A percentile compares a stretch with the other conserved stretches of the same genome.
phyloP scores from a whole-genome alignment of 2,113 vertebrate genomes.

The Donacobius atricapilla region DNA sequence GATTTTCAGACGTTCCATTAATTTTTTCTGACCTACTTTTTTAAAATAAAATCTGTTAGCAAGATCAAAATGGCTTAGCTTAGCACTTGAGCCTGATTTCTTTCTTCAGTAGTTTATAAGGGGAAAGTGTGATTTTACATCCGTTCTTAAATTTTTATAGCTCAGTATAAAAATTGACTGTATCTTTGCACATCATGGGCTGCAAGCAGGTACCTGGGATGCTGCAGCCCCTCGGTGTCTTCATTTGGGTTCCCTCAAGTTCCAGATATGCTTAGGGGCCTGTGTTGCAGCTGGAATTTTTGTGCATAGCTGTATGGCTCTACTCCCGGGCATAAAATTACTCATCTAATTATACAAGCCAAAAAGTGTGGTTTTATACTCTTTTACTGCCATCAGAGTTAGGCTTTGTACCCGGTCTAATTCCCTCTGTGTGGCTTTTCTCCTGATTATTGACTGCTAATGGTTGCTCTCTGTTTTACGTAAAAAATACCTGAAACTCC shows the following conservation, averaged over 20 bases:
- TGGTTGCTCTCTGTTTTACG: not conserved
- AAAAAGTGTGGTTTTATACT: not conserved
- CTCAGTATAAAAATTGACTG: fast-evolving
- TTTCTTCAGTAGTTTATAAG: not conserved
- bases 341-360: not conserved
- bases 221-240: not conserved
- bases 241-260: not conserved
- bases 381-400: not conserved
- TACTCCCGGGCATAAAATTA: fast-evolving
- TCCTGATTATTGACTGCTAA: not conserved
- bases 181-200: fast-evolving
- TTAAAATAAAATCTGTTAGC: not conserved
- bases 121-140: not conserved
- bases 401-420: not conserved
- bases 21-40: not conserved
- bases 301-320: not conserved
- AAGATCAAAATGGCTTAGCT: not conserved
- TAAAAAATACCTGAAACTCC: not conserved
- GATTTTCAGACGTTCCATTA: not conserved
- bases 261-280: fast-evolving
- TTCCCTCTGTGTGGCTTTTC: not conserved
- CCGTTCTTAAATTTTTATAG: not conserved
- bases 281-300: not conserved
- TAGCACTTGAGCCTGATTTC: not conserved
- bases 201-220: not conserved